These are phyloP conservation scores for Cephus pulcher DNA, from an alignment of 2,888 invertebrate species.

Conservation along the genomic window DNA sequence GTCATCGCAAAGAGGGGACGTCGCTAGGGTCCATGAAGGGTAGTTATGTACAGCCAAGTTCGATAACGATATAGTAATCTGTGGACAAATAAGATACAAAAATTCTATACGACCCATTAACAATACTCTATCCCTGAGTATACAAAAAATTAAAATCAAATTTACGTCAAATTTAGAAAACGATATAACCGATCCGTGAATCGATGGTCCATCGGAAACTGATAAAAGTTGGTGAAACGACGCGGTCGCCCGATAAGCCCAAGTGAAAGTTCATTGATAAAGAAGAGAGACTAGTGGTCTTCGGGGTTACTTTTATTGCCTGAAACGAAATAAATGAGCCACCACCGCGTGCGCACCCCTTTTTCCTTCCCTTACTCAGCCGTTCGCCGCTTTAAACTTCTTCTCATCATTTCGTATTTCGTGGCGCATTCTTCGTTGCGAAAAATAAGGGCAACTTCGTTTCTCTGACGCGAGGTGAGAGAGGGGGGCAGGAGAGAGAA, in stretches of 20 bases:
- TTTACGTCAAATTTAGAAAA: not conserved
- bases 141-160: not conserved
- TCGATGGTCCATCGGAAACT: not conserved
- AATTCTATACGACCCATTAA: not conserved
- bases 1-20: constrained; percentile 26
- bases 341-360: not conserved
- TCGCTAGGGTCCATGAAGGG: not conserved
- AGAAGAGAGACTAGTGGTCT: not conserved
- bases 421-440: constrained; percentile 41
- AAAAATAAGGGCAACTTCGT: constrained; percentile 33
- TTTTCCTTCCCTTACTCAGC: not conserved
- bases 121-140: not conserved
- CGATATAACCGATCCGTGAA: not conserved
- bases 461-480: constrained; percentile 17
- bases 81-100: not conserved
- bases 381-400: not conserved
- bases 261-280: not conserved
- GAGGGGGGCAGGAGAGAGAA: constrained; percentile 29
- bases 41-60: not conserved
- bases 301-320: constrained; percentile 1
- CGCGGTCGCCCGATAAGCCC: not conserved
- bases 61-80: not conserved
- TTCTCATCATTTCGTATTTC: constrained; percentile 36
- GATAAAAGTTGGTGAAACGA: not conserved
- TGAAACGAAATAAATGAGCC: not conserved